phyloP scores from a whole-genome alignment of 2,797 vertebrate species.

The Sebastes cheni region DNA sequence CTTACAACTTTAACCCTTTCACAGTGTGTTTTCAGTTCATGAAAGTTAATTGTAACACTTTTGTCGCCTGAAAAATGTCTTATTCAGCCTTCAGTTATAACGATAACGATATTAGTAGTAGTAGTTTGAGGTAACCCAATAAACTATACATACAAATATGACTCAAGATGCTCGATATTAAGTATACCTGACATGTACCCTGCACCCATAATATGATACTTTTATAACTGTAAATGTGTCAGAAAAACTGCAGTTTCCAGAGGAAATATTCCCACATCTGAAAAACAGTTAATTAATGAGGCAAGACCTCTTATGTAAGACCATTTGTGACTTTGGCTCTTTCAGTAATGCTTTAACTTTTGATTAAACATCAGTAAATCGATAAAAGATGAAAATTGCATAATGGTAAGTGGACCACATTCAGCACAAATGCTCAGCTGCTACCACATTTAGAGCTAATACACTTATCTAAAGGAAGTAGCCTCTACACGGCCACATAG shows the following conservation, averaged over 20 bases:
- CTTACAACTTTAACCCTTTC: too few relatives aligned
- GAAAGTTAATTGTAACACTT: too few relatives aligned
- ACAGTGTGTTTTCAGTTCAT: too few relatives aligned
- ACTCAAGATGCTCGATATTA: background rate
- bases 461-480: background rate
- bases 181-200: background rate
- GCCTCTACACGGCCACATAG: background rate
- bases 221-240: background rate
- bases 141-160: background rate
- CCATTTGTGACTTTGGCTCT: background rate
- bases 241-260: background rate
- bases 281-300: background rate
- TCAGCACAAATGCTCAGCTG: background rate
- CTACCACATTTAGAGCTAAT: background rate
- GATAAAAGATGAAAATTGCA: background rate
- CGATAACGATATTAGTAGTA: background rate
- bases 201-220: background rate
- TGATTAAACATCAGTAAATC: background rate
- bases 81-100: too few relatives aligned
- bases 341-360: background rate
- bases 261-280: background rate
- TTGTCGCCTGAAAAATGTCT: too few relatives aligned
- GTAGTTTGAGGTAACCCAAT: background rate
- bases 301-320: background rate
- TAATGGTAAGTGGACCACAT: background rate